Evolutionary conservation across 1,140 invertebrate species (phyloP).

Genomic region (Paracyclopina nana): DNA sequence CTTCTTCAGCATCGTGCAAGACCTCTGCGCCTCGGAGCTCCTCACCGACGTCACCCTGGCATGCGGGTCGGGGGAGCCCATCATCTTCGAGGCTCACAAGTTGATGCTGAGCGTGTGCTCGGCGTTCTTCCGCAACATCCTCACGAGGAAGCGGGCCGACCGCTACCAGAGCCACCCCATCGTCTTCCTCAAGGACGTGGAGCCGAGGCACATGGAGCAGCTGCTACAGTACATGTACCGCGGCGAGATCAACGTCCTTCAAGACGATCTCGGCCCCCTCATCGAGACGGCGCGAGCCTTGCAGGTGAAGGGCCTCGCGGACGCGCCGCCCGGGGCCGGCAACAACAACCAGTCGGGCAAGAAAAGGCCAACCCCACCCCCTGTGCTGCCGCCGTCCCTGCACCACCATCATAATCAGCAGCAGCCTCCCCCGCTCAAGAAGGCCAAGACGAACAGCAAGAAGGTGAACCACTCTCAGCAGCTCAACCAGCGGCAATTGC

Average conservation of each 20-base stretch:
- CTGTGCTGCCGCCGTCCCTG: too few relatives aligned
- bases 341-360: too few relatives aligned
- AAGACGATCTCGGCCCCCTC: slow-evolving; percentile 25
- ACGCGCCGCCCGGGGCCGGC: slow-evolving; percentile 22
- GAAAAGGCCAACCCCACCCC: too few relatives aligned
- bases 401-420: too few relatives aligned
- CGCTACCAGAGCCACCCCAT: slow-evolving; percentile 16
- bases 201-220: slow-evolving; percentile 24
- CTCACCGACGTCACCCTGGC: slow-evolving; percentile 15
- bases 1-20: slow-evolving; percentile 15
- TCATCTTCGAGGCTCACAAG: slow-evolving; percentile 16
- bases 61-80: slow-evolving; percentile 6
- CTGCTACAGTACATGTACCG: slow-evolving; percentile 28
- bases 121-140: slow-evolving; percentile 9
- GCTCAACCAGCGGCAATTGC: too few relatives aligned
- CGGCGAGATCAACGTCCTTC: slow-evolving; percentile 27
- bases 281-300: slow-evolving; percentile 26
- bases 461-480: too few relatives aligned
- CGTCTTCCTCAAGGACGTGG: slow-evolving; percentile 24
- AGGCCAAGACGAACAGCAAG: too few relatives aligned
- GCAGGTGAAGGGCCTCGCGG: slow-evolving; percentile 27
- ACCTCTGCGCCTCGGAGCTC: slow-evolving; percentile 8
- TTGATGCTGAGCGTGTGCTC: slow-evolving; percentile 13
- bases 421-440: not conserved
- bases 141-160: not conserved